These are phyloP conservation scores for Caradrina clavipalpis DNA, from an alignment of 2,888 invertebrate species.

Conservation along the genomic window DNA sequence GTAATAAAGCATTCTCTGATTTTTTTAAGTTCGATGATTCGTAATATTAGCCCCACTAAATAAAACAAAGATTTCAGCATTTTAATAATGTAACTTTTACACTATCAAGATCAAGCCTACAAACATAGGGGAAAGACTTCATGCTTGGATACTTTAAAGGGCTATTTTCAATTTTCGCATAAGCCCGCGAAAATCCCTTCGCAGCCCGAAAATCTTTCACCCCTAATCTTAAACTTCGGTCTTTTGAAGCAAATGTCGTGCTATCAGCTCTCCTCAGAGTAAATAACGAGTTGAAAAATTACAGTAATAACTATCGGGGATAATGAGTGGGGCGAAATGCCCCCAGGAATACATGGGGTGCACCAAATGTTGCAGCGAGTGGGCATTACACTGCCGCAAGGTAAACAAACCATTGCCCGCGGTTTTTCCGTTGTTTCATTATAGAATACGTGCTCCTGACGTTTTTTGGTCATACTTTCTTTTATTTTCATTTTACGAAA, in stretches of 20 bases:
- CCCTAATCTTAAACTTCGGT: conserved; percentile 84
- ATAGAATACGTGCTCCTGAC: conserved; percentile 60
- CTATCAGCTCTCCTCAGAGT: conserved; percentile 89
- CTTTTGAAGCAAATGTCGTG: conserved; percentile 87
- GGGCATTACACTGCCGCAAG: conserved; percentile 72
- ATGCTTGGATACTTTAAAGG: conserved; percentile 77
- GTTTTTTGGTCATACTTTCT: conserved; percentile 49
- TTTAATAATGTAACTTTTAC: conserved; percentile 29
- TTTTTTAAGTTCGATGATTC: background rate
- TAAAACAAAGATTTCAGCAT: background rate
- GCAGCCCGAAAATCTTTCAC: conserved; percentile 77
- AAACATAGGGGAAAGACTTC: conserved; percentile 64
- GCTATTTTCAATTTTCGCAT: conserved; percentile 87
- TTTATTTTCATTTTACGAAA: conserved; percentile 26
- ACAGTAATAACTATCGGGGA: conserved; percentile 90
- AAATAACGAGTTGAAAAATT: conserved; percentile 91
- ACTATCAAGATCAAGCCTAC: conserved; percentile 66
- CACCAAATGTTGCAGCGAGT: conserved; percentile 86
- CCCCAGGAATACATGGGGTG: conserved; percentile 88
- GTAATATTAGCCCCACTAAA: background rate
- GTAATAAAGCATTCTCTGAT: background rate
- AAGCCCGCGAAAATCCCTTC: conserved; percentile 80
- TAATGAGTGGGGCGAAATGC: conserved; percentile 90
- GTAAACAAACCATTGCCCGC: conserved; percentile 78
- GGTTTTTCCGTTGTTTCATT: conserved; percentile 65